Evolutionary conservation across 1,140 invertebrate species (phyloP), one percentile per base, ranked within the genome.

Genomic region (Hycleus cichorii): DNA sequence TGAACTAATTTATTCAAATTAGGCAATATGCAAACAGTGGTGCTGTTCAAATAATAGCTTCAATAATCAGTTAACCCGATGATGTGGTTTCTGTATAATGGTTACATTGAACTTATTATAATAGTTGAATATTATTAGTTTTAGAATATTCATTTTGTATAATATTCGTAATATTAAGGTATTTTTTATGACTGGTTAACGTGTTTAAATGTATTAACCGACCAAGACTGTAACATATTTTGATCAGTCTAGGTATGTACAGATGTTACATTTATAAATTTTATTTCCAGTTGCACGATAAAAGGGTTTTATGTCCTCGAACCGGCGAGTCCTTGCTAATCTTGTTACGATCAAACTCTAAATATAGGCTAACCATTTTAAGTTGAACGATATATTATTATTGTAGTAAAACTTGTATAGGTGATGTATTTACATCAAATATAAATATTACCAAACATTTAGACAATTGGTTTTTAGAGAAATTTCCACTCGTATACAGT

Each of bases 231-330:
- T 46, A 18, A 44, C 40, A 42, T 9, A 32, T 32, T 32, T 32
- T 32, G 32, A 32, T 32, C 11, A 2, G 4, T 7, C 6, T n/a
- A 10, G 45, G 52, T 55, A 55, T 55, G 39, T 44, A 32, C 52
- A 55, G 52, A 55, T 55, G 52, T 55, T 55, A 55, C 52, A 55
- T 47, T 47, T 47, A 43, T 47, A 43, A 47, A 55, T 55, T 55
- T 55, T 55, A 55, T 55, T 55, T 55, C 52, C 52, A 55, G 42
- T 47, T 55, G 52, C 44, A 46, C 52, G 52, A 55, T 55, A 55
- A 55, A 55, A 55, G 52, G 52, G 52, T 55, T 55, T 55, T 55
- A 55, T 55, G 52, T 55, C 52, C 52, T 55, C 52, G 52, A 55
- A 55, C 52, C 52, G 52, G 7, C 32, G 32, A 55, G 44, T 55